Percentiles rank a stretch among this genome's conserved stretches.
phyloP scores from a whole-genome alignment of 2,113 vertebrate species.

The Bagarius yarrelli region DNA sequence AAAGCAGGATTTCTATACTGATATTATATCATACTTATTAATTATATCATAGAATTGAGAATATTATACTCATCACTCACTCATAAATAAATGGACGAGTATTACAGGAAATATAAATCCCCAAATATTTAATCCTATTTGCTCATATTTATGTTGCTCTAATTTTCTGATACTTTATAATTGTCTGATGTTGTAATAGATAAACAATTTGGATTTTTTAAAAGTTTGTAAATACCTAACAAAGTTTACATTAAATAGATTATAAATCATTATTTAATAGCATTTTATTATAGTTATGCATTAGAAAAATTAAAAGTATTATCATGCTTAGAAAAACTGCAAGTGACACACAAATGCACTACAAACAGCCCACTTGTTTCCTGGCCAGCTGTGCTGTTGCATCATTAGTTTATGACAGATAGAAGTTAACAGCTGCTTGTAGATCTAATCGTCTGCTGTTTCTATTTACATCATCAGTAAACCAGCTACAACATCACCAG shows the following conservation, averaged over 20 bases:
- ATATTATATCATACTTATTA: neutral
- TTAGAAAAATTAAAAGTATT: neutral
- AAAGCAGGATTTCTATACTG: too few species aligned
- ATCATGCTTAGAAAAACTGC: neutral
- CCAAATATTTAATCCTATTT: neutral
- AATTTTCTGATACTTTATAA: neutral
- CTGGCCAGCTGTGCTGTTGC: slow-evolving; percentile 17
- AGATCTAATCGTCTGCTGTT: neutral
- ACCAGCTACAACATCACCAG: neutral
- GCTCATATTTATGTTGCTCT: neutral
- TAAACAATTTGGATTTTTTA: neutral
- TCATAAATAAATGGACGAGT: neutral
- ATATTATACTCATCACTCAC: neutral
- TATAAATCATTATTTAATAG: neutral
- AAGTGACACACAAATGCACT: slow-evolving; percentile 1
- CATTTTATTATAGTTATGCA: too few species aligned
- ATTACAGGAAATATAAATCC: neutral
- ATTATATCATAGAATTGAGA: too few species aligned
- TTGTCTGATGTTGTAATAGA: neutral
- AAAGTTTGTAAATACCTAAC: neutral
- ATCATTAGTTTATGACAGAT: slow-evolving; percentile 22
- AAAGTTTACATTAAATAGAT: neutral
- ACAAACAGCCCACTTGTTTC: neutral
- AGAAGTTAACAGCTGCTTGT: neutral
- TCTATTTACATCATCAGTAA: neutral